A percentile compares a stretch with the other conserved stretches of the same genome.
These are phyloP conservation scores for Microplitis demolitor DNA, from an alignment of 1,140 invertebrate species.

Conservation along the genomic window DNA sequence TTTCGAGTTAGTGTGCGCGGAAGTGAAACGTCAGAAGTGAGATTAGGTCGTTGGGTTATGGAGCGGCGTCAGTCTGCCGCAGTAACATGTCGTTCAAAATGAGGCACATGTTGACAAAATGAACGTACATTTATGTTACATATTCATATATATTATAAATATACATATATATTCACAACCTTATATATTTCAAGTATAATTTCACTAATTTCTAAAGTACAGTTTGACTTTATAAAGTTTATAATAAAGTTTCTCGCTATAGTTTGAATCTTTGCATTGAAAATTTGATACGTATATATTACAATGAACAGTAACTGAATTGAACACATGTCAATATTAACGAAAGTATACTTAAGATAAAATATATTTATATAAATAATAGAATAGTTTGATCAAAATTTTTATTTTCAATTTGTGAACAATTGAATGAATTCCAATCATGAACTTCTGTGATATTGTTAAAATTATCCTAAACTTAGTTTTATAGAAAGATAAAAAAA, in stretches of 20 bases:
- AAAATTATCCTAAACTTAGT: no score
- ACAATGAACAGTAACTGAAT: neutral
- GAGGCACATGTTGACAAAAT: neutral
- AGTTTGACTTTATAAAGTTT: neutral
- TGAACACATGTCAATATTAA: neutral
- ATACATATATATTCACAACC: no score
- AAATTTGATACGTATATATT: neutral
- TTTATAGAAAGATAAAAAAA: no score
- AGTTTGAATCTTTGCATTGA: neutral
- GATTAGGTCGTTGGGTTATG: neutral
- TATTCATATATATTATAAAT: no score
- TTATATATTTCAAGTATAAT: neutral
- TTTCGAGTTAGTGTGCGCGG: conserved; percentile 8
- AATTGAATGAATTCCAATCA: no score
- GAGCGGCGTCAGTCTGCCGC: neutral
- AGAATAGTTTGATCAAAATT: no score
- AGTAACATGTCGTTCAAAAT: neutral
- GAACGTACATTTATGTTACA: neutral
- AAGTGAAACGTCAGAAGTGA: conserved; percentile 8
- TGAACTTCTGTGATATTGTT: no score
- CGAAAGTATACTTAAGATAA: no score
- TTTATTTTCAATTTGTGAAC: no score
- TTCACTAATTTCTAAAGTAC: neutral
- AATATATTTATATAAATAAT: no score
- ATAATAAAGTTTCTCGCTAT: neutral